Percentiles rank a stretch among this genome's conserved stretches.
Evolutionary conservation across 2,888 invertebrate species (phyloP).

Genomic region (Xanthia togata): DNA sequence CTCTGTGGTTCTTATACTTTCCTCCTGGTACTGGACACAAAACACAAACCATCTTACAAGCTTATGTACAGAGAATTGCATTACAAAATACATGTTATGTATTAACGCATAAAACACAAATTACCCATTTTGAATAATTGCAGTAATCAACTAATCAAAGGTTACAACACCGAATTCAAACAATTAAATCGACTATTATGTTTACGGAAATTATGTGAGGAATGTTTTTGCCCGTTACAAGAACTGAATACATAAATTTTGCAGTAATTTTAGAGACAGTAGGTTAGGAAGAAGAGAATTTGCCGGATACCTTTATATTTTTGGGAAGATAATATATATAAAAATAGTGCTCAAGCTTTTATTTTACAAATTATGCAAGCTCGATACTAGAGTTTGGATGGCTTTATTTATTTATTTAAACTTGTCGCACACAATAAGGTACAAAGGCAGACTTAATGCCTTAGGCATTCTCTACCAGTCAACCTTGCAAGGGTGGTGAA

Average conservation of each 20-base stretch:
- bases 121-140: conserved; percentile 61
- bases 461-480: too few species aligned
- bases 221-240: conserved; percentile 40
- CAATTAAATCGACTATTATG: conserved; percentile 61
- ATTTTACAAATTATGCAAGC: background rate
- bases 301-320: background rate
- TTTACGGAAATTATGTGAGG: conserved; percentile 59
- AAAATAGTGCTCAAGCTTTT: background rate
- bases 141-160: conserved; percentile 55
- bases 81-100: conserved; percentile 62
- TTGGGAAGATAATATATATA: background rate
- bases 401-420: background rate
- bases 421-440: too few species aligned
- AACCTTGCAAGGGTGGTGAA: too few species aligned
- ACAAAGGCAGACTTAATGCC: too few species aligned
- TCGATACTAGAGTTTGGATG: too few species aligned
- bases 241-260: conserved; percentile 56
- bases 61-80: conserved; percentile 32
- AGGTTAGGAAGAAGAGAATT: background rate
- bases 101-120: conserved; percentile 53
- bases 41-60: conserved; percentile 31
- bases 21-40: conserved; percentile 31
- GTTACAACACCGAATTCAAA: conserved; percentile 57
- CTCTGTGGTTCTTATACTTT: conserved; percentile 10
- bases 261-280: conserved; percentile 1